A percentile compares a stretch with the other conserved stretches of the same genome.
phyloP scores from a whole-genome alignment of 1,140 invertebrate species.

The Diuraphis noxia region DNA sequence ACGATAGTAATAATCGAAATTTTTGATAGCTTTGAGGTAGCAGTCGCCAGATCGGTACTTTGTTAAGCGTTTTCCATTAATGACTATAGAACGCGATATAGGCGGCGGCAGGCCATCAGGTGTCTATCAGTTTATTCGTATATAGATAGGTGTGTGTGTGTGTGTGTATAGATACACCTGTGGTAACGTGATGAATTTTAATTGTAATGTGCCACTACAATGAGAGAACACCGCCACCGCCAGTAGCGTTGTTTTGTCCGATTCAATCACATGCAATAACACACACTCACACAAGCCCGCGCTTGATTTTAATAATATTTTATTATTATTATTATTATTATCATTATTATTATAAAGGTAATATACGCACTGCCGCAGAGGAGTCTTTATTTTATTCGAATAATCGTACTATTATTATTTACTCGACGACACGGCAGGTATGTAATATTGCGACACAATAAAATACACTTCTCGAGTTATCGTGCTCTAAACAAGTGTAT shows the following conservation, averaged over 20 bases:
- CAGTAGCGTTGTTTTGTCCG: constrained; percentile 31
- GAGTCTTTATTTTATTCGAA: neutral
- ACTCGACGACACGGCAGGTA: neutral
- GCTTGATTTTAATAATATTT: neutral
- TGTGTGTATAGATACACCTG: no score
- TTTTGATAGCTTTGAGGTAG: constrained; percentile 22
- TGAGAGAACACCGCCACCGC: constrained; percentile 7
- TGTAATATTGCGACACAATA: neutral
- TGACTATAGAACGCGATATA: neutral
- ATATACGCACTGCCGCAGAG: neutral
- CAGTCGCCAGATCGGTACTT: constrained; percentile 27
- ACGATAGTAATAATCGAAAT: constrained; percentile 42
- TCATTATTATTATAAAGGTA: neutral
- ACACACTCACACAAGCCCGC: neutral
- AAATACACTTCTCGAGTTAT: neutral
- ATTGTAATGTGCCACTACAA: constrained; percentile 43
- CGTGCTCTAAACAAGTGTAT: neutral
- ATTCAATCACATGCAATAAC: constrained; percentile 20
- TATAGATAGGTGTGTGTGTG: neutral
- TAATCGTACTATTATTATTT: neutral
- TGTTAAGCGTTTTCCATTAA: constrained; percentile 49
- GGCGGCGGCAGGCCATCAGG: neutral
- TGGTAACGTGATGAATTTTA: constrained; percentile 15
- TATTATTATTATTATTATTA: constrained; percentile 6
- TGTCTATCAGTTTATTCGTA: constrained; percentile 5